These are phyloP conservation scores for Formica aserva DNA, from an alignment of 2,888 invertebrate genomes.

Conservation along the genomic window DNA sequence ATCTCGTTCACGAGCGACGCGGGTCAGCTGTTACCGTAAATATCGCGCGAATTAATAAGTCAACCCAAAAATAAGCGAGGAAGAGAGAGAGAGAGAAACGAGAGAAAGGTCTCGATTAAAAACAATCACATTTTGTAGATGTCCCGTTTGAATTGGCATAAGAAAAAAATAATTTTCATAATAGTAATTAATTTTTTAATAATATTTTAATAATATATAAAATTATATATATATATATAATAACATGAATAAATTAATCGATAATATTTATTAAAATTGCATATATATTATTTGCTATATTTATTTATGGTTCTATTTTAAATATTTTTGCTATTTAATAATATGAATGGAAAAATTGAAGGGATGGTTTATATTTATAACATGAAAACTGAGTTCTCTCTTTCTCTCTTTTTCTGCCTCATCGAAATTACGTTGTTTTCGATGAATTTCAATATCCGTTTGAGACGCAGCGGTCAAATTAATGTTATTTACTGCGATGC, in stretches of 20 bases:
- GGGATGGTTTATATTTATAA: neutral
- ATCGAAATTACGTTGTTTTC: conserved; percentile 24
- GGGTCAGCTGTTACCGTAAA: conserved; percentile 66
- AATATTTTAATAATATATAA: conserved; percentile 7
- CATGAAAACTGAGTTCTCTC: neutral
- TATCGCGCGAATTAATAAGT: conserved; percentile 68
- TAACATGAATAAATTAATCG: neutral
- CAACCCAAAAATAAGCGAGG: conserved; percentile 28
- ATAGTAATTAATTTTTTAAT: neutral
- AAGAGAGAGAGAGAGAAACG: neutral
- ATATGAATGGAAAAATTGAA: neutral
- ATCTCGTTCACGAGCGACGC: conserved; percentile 43
- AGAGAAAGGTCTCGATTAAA: neutral
- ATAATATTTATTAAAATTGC: neutral
- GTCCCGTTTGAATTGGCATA: neutral
- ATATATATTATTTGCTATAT: neutral
- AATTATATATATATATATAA: neutral
- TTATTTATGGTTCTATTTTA: neutral
- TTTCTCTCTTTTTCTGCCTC: neutral
- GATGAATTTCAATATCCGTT: conserved; percentile 17
- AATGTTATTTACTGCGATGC: conserved; percentile 24
- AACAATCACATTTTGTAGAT: neutral
- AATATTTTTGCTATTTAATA: neutral
- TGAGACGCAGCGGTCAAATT: neutral
- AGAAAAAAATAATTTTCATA: neutral